Evolutionary conservation across 2,113 vertebrate genomes (phyloP), one percentile per base, ranked within the genome.

Genomic region (Scalopus aquaticus): DNA sequence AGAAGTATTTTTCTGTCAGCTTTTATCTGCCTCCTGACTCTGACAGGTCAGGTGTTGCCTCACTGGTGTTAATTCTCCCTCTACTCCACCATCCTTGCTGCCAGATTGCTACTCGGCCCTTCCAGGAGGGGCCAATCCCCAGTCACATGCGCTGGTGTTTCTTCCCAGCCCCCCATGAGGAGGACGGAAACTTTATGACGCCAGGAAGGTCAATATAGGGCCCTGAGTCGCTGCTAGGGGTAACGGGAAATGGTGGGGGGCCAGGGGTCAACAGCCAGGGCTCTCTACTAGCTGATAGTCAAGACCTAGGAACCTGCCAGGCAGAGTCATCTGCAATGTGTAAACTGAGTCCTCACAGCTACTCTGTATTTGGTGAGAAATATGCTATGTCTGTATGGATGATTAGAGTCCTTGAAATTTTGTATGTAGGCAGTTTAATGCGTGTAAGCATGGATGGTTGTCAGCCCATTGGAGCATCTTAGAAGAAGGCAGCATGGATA

Each of bases 381-480:
- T 83, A 69, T 39, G 49, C 58, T 58, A 44, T 44, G 2, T 89
- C 9, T 94, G 19, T 60, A 9, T 42, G 64, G 44, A 54, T 82
- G 22, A 44, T 79, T 78, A 91, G 17, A 83, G 35, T 15, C 67
- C 26, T 88, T 93, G 72, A 60, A 79, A 80, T 80, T 73, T 73
- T 91, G 30, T 35, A 54, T 44, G 44, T 44, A 16, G 10, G 9
- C 77, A 84, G 73, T 84, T 78, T 77, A 85, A 51, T 56, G 20
- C 54, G 72, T 87, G 5, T 84, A 79, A 95, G 77, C 92, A 42
- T 8, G 44, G 46, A 88, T 37, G 24, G 58, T 30, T 44, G 37
- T 49, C 39, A 39, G 22, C 65, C 42, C 83, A 17, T 65, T 91
- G n/a, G 64, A 37, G 13, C 10, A 70, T 78, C 72, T 74, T 46